A percentile compares a stretch with the other conserved stretches of the same genome.
Evolutionary conservation across 2,888 invertebrate species (phyloP).

Genomic region (Tholera decimalis): DNA sequence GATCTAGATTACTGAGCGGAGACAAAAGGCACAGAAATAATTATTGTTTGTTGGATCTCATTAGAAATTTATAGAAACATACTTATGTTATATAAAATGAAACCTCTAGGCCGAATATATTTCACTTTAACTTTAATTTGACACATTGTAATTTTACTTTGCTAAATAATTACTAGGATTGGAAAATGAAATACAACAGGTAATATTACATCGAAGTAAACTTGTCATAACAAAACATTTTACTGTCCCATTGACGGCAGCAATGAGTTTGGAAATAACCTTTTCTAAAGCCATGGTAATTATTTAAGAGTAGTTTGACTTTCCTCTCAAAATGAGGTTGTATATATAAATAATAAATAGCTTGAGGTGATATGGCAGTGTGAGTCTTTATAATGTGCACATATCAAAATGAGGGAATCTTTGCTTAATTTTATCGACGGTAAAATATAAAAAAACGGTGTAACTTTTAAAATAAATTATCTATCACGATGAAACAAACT

Average conservation of each 20-base stretch:
- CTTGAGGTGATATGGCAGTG: not conserved
- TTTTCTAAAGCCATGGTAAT: slow-evolving; percentile 11
- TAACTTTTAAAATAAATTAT: no score
- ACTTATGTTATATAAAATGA: not conserved
- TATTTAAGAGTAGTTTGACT: not conserved
- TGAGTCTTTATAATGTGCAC: no score
- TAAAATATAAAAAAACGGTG: no score
- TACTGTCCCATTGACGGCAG: slow-evolving; percentile 8
- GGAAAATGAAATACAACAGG: slow-evolving; percentile 8
- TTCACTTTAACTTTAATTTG: not conserved
- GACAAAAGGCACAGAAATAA: not conserved
- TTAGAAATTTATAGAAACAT: not conserved
- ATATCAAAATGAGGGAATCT: no score
- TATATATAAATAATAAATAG: not conserved
- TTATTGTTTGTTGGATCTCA: not conserved
- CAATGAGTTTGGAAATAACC: slow-evolving; percentile 17
- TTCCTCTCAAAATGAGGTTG: not conserved
- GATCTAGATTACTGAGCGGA: not conserved
- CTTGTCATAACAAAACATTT: slow-evolving; percentile 44
- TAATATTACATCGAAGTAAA: slow-evolving; percentile 31
- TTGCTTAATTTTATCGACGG: no score
- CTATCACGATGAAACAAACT: no score
- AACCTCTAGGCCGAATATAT: not conserved
- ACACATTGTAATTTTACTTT: slow-evolving; percentile 9
- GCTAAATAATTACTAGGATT: not conserved